Evolutionary conservation across 2,797 vertebrate genomes (phyloP), one percentile per base, ranked within the genome.

Genomic region (Coregonus sp.): DNA sequence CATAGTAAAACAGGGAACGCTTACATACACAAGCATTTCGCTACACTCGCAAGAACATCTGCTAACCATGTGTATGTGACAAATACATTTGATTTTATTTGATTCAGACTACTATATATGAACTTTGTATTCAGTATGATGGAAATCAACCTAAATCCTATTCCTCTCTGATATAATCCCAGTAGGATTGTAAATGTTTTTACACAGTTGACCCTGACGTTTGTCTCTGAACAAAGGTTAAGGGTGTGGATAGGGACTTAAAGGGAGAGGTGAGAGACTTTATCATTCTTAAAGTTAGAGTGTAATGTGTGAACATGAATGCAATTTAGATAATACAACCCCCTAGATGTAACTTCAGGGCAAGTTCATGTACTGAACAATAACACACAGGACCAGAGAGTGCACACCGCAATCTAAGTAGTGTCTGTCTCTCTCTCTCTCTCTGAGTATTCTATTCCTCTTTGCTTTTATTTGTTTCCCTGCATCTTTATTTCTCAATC

Each of bases 401-500:
- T 33, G 3, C 16, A 56, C 54, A n/a, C 54, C 3, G 16, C 33
- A 15, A 5, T 16, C 66, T 68, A 47, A 47, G 9, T 47, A 47
- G 31, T 68, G 15, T 68, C 29, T 15, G 14, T 68, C 31, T 37
- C 31, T 15, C 3, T 35, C 31, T 68, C 31, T 37, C 66, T 37
- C 40, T 68, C 18, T 40, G 16, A 50, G 4, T 72, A 61, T 54
- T 37, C 12, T 65, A 74, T 74, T 70, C n/a, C 52, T 11, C 14
- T 66, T 66, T 66, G 40, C 37, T 54, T 54, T 5, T 5, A 54
- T 18, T 54, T 51, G 40, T 69, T 47, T 15, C 15, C 11, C 75
- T 51, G n/a, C 20, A 56, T 65, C 69, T 47, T n/a, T 67, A 70
- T 40, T 56, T 81, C 76, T 72, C 72, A 50, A 69, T 47, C n/a